A percentile compares a stretch with the other conserved stretches of the same genome.
Conservation (phyloP, 2,113 vertebrate genomes). For the Struthidea cinerea region DNA sequence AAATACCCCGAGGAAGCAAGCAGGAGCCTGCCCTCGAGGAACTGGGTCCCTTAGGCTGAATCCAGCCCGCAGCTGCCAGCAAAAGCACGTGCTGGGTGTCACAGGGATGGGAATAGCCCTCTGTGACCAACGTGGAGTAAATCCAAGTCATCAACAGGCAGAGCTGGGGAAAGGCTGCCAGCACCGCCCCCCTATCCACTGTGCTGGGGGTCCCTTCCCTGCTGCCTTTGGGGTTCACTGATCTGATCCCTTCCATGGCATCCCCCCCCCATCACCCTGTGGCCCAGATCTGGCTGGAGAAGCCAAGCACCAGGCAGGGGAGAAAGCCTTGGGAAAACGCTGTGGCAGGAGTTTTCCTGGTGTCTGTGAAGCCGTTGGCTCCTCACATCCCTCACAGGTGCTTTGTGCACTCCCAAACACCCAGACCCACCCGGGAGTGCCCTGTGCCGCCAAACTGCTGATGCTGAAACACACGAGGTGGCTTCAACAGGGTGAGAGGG, state of each 20-base stretch:
- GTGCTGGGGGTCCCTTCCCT: rapidly evolving
- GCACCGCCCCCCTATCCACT: neutral
- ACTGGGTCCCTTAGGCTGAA: neutral
- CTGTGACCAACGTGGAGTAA: neutral
- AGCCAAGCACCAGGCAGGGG: rapidly evolving
- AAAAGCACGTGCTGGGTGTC: conserved; percentile 18
- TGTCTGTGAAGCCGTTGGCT: rapidly evolving
- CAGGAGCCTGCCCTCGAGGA: neutral
- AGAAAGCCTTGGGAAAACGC: neutral
- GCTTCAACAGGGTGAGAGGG: neutral
- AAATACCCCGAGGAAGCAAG: neutral
- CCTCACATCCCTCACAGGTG: neutral
- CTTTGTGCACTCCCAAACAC: neutral
- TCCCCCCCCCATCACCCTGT: neutral
- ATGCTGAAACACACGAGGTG: rapidly evolving
- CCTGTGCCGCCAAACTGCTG: neutral
- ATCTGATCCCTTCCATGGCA: neutral
- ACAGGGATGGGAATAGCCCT: neutral
- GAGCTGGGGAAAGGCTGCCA: neutral
- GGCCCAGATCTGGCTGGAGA: neutral
- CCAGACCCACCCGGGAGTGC: neutral
- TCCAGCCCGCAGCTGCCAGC: neutral
- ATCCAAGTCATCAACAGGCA: neutral
- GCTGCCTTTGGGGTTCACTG: neutral
- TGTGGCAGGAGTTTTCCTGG: rapidly evolving